phyloP scores from a whole-genome alignment of 2,888 invertebrate species.

The Ommatoiulus sabulosus region DNA sequence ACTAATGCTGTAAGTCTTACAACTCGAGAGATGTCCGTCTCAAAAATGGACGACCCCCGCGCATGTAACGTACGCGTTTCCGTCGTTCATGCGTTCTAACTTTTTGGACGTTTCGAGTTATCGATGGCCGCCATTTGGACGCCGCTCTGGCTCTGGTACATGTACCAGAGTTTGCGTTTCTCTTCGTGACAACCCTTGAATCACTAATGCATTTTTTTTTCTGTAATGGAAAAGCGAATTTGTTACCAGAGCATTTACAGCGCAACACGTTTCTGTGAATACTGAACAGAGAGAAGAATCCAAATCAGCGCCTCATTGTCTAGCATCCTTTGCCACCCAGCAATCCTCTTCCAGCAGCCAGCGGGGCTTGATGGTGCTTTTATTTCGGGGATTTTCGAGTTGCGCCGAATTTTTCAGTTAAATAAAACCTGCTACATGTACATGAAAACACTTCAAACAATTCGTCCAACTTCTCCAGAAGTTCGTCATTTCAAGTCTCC shows the following conservation, averaged over 20 bases:
- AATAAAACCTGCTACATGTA: no score
- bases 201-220: slow-evolving; percentile 23
- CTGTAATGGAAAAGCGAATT: slow-evolving; percentile 30
- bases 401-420: not conserved
- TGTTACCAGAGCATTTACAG: slow-evolving; percentile 21
- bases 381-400: not conserved
- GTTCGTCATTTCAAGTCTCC: no score
- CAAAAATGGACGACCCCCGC: not conserved
- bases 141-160: not conserved
- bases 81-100: not conserved
- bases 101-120: not conserved
- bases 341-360: not conserved
- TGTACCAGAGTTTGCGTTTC: not conserved
- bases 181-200: slow-evolving; percentile 25
- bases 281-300: slow-evolving; percentile 39
- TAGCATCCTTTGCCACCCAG: not conserved
- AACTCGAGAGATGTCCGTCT: not conserved
- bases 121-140: not conserved
- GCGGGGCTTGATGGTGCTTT: not conserved
- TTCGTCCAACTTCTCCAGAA: no score
- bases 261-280: slow-evolving; percentile 9
- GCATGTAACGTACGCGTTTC: not conserved
- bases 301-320: slow-evolving; percentile 38
- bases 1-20: no score
- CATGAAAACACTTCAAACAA: no score